Evolutionary conservation across 1,140 invertebrate species (phyloP).

Genomic region (Drosophila neocordata): DNA sequence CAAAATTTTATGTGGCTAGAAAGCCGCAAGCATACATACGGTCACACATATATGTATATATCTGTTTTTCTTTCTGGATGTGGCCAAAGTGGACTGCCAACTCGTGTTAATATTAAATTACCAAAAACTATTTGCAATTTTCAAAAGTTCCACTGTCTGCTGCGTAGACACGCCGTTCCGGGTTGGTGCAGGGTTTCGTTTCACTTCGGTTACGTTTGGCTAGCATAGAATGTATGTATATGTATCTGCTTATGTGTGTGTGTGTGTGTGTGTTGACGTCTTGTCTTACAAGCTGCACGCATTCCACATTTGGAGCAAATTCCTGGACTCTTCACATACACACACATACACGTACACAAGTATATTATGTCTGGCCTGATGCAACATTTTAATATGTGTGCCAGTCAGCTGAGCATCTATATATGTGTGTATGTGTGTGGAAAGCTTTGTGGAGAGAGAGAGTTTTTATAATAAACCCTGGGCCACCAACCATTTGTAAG

Average conservation of each 20-base stretch:
- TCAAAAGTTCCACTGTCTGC: constrained; percentile 52
- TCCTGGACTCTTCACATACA: constrained; percentile 32
- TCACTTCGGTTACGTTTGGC: not conserved
- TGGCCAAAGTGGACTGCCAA: constrained; percentile 47
- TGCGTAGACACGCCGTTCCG: not conserved
- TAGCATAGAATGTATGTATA: not conserved
- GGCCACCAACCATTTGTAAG: constrained; percentile 48
- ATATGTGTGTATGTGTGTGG: constrained; percentile 18
- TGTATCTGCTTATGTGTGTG: not conserved
- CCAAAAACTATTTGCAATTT: constrained; percentile 66
- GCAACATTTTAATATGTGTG: constrained; percentile 80
- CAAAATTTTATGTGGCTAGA: constrained; percentile 27
- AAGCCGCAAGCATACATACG: constrained; percentile 31
- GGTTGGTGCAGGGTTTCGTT: constrained; percentile 4
- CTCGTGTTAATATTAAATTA: constrained; percentile 67
- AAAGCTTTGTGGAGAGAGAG: not conserved
- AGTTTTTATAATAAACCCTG: constrained; percentile 64
- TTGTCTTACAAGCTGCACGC: constrained; percentile 68
- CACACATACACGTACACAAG: constrained; percentile 45
- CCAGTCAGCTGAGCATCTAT: constrained; percentile 40
- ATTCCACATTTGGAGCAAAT: constrained; percentile 64
- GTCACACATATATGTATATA: not conserved
- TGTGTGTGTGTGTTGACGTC: constrained; percentile 42
- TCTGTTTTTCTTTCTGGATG: not conserved
- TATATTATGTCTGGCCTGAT: constrained; percentile 73